These are phyloP conservation scores for Shargacucullia verbasci DNA, from an alignment of 2,888 invertebrate species.

Conservation along the genomic window DNA sequence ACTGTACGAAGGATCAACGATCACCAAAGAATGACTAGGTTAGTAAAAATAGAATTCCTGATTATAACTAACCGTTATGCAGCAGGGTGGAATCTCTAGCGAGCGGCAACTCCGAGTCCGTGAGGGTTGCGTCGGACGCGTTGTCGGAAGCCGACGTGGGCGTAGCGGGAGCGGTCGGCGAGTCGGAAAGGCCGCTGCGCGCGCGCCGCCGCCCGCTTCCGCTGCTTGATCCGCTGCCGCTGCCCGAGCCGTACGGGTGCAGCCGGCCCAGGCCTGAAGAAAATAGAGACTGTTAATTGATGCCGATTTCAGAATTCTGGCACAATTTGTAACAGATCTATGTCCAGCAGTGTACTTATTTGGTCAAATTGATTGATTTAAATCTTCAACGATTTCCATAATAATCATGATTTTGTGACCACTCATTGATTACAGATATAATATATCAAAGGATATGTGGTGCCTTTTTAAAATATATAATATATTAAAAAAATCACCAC, in stretches of 20 bases:
- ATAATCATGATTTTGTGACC: background rate
- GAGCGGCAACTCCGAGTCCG: constrained; percentile 94
- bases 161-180: constrained; percentile 90
- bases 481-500: too few species aligned
- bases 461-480: too few species aligned
- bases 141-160: constrained; percentile 93
- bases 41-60: too few species aligned
- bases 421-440: too few species aligned
- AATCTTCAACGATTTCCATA: constrained; percentile 3
- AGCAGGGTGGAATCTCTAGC: constrained; percentile 94
- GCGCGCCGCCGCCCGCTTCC: constrained; percentile 89
- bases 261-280: constrained; percentile 92
- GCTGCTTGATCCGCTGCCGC: constrained; percentile 92
- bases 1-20: too few species aligned
- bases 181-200: constrained; percentile 92
- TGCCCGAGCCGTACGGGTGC: constrained; percentile 94
- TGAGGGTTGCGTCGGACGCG: constrained; percentile 95
- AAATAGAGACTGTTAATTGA: constrained; percentile 57
- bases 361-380: too few species aligned
- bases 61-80: constrained; percentile 92
- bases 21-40: too few species aligned
- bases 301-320: background rate
- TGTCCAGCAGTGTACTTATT: too few species aligned
- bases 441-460: too few species aligned
- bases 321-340: too few species aligned